phyloP scores from a whole-genome alignment of 2,888 invertebrate species.

The Calliopum simillimum region DNA sequence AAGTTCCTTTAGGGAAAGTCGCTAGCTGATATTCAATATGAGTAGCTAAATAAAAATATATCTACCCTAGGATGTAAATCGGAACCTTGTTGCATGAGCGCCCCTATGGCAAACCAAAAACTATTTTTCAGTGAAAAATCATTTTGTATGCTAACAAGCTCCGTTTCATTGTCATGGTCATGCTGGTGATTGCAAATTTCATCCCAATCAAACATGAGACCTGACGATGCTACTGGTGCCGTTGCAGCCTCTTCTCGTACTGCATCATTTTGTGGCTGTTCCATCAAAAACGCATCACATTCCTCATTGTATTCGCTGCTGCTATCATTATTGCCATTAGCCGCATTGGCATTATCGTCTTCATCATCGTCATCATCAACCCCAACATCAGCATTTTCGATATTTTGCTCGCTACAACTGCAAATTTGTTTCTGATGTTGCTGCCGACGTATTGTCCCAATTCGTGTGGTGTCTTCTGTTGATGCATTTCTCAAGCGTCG shows the following conservation, averaged over 20 bases:
- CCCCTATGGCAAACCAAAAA: constrained; percentile 97
- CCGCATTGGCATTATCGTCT: background rate
- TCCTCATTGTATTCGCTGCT: background rate
- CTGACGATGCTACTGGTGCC: background rate
- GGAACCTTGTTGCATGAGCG: constrained; percentile 93
- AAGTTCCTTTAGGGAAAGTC: too few relatives aligned
- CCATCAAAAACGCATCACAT: background rate
- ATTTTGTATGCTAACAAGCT: constrained; percentile 72
- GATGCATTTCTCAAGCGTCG: background rate
- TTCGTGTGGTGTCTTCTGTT: too few relatives aligned
- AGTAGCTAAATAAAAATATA: background rate
- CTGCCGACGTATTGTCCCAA: too few relatives aligned
- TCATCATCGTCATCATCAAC: constrained; percentile 2
- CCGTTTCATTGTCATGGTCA: constrained; percentile 6
- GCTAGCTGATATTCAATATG: too few relatives aligned
- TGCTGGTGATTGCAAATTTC: constrained; percentile 5
- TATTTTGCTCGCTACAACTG: too few relatives aligned
- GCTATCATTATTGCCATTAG: background rate
- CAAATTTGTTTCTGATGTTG: background rate
- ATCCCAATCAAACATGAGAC: constrained; percentile 12
- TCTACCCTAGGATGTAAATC: constrained; percentile 90
- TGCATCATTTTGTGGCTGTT: background rate
- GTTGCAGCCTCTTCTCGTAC: background rate
- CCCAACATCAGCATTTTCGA: too few relatives aligned
- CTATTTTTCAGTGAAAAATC: constrained; percentile 89